Conservation (phyloP, 2,888 invertebrate genomes). For the Epistrophella euchroma region DNA sequence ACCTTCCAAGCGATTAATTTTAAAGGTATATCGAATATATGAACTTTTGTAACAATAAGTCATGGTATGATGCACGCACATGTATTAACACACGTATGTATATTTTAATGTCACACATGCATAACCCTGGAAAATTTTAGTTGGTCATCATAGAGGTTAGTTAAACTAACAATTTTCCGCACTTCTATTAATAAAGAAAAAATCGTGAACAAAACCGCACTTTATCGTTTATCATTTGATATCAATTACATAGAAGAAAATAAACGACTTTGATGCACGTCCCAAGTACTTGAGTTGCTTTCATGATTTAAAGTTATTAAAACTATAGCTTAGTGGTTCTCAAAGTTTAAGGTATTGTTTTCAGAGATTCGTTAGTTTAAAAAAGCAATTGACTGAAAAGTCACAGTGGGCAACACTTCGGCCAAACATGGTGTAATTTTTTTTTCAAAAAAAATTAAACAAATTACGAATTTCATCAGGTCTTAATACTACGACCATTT, state of each 20-base stretch:
- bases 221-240: background rate
- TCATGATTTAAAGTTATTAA: too few species aligned
- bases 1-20: slow-evolving; percentile 4
- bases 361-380: too few species aligned
- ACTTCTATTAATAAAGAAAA: background rate
- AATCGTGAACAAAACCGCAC: too few species aligned
- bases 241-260: background rate
- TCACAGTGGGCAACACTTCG: too few species aligned
- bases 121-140: background rate
- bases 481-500: too few species aligned
- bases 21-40: background rate
- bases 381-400: too few species aligned
- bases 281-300: too few species aligned
- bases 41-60: slow-evolving; percentile 11
- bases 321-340: too few species aligned
- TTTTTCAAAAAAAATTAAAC: too few species aligned
- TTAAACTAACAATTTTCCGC: slow-evolving; percentile 11
- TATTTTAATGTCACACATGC: background rate
- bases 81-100: background rate
- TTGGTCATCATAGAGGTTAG: background rate
- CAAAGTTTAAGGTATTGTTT: too few species aligned
- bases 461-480: too few species aligned
- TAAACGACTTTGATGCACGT: background rate
- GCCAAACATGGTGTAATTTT: too few species aligned
- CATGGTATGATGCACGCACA: slow-evolving; percentile 21